Evolutionary conservation across 2,888 invertebrate species (phyloP).

Genomic region (Hylaea fasciaria): DNA sequence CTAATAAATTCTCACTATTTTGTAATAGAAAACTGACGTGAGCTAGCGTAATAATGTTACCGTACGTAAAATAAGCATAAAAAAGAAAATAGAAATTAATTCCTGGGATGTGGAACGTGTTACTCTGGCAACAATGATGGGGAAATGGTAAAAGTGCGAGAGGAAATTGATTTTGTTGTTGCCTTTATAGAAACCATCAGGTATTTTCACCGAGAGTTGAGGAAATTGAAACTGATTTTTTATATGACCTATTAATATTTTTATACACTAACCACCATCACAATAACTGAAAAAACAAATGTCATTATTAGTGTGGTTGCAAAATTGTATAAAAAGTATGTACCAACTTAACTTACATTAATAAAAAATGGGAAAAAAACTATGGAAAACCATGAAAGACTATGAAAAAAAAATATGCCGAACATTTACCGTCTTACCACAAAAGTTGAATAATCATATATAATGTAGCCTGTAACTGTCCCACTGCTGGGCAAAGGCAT

Average conservation of each 20-base stretch:
- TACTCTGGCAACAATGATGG: conserved; percentile 21
- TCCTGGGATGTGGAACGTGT: conserved; percentile 36
- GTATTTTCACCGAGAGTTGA: not conserved
- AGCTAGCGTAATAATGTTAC: conserved; percentile 24
- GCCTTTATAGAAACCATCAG: not conserved
- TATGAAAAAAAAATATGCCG: too few relatives aligned
- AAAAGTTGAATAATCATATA: too few relatives aligned
- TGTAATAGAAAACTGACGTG: conserved; percentile 45
- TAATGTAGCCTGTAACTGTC: too few relatives aligned
- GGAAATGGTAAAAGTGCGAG: conserved; percentile 17
- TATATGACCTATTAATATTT: not conserved
- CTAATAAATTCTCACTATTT: conserved; percentile 27
- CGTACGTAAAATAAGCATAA: not conserved
- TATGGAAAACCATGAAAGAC: too few relatives aligned
- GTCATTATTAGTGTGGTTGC: too few relatives aligned
- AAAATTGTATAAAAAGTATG: too few relatives aligned
- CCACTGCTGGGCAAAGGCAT: too few relatives aligned
- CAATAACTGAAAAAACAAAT: too few relatives aligned
- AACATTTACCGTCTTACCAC: too few relatives aligned
- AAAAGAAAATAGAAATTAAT: conserved; percentile 34
- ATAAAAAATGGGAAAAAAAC: too few relatives aligned
- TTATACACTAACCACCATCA: too few relatives aligned
- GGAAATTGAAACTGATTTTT: conserved; percentile 12
- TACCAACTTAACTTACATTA: too few relatives aligned
- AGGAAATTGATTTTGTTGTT: conserved; percentile 2